Conservation (phyloP, 2,797 vertebrate genomes). For the Heteromormyrus szaboi region DNA sequence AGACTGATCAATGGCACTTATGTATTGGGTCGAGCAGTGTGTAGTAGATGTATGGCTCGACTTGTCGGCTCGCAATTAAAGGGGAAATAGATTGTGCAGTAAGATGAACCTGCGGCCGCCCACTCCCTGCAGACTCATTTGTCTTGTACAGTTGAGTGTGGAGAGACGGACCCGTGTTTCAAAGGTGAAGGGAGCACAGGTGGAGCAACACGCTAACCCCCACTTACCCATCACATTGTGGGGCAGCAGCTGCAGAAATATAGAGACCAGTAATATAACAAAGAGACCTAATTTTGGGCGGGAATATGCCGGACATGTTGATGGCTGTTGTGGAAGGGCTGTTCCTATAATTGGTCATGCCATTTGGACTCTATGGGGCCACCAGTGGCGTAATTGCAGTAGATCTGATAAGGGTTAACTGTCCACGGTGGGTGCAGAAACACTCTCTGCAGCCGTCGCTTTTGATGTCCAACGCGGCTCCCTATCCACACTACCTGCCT, state of each 20-base stretch:
- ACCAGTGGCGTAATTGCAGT: constrained; percentile 52
- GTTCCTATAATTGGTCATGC: constrained; percentile 37
- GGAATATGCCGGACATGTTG: constrained; percentile 49
- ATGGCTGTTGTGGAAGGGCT: constrained; percentile 46
- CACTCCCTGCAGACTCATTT: constrained; percentile 38
- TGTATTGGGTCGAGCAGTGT: constrained; percentile 66
- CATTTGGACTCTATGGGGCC: constrained; percentile 48
- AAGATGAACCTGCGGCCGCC: constrained; percentile 37
- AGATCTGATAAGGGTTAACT: constrained; percentile 52
- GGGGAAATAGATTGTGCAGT: constrained; percentile 40
- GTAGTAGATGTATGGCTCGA: constrained; percentile 64
- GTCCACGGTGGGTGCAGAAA: constrained; percentile 51
- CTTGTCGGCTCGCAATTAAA: constrained; percentile 51
- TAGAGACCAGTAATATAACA: not conserved
- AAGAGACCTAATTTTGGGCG: not conserved
- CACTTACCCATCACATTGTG: not conserved
- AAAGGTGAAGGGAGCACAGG: constrained; percentile 29
- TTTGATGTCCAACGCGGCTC: constrained; percentile 62
- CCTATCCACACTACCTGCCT: constrained; percentile 56
- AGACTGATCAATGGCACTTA: constrained; percentile 74
- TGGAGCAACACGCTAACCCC: constrained; percentile 11
- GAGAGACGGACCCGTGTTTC: constrained; percentile 28
- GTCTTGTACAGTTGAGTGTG: constrained; percentile 36
- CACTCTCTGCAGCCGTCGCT: constrained; percentile 45
- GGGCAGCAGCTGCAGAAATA: not conserved